Conservation (phyloP, 2,113 vertebrate species). For the Murina feae region DNA sequence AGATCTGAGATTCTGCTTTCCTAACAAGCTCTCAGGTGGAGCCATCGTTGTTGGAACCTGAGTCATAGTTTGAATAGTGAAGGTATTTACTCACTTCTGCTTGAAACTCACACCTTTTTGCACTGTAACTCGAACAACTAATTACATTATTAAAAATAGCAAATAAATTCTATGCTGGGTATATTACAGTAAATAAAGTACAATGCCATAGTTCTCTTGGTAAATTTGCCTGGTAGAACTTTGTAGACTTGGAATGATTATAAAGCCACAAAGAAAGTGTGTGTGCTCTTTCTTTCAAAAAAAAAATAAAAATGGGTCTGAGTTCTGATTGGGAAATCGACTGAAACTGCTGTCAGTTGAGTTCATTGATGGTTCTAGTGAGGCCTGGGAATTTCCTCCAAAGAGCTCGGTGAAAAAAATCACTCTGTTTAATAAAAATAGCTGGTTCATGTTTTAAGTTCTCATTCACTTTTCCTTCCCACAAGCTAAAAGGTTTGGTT, state of each 20-base stretch:
- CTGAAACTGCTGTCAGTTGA: background rate
- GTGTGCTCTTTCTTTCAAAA: slow-evolving; percentile 23
- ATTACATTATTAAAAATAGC: background rate
- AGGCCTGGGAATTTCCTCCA: slow-evolving; percentile 32
- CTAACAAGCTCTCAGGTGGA: background rate
- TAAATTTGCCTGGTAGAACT: background rate
- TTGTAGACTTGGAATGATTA: background rate
- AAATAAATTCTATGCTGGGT: background rate
- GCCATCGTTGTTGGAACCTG: background rate
- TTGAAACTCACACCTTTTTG: background rate
- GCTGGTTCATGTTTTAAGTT: background rate
- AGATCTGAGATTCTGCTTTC: background rate
- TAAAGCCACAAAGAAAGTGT: background rate
- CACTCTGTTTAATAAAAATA: background rate
- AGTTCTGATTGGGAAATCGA: slow-evolving; percentile 28
- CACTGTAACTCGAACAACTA: background rate
- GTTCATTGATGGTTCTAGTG: background rate
- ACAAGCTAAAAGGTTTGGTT: background rate
- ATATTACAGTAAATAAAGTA: background rate
- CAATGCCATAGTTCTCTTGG: background rate
- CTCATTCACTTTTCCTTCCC: background rate
- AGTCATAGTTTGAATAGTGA: background rate
- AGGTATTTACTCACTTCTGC: background rate
- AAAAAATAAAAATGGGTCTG: background rate
- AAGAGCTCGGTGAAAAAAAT: background rate